Conservation (phyloP, 2,797 vertebrate species). For the Tragelaphus eurycerus region DNA sequence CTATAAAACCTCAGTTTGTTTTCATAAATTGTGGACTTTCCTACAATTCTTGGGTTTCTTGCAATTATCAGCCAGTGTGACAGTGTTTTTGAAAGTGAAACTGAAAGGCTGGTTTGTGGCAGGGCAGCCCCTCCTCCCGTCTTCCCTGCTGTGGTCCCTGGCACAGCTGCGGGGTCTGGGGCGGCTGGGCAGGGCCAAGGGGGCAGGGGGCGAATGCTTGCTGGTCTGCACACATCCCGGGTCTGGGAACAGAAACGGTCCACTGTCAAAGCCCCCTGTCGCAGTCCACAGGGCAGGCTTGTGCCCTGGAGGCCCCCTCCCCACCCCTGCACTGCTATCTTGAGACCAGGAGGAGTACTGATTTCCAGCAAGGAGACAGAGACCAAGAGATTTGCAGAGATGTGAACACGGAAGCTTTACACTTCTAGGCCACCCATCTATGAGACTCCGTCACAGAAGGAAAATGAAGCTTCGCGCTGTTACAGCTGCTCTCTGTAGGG, state of each 20-base stretch:
- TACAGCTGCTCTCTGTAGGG: background rate
- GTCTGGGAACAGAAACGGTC: background rate
- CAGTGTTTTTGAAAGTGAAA: background rate
- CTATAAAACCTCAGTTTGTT: constrained; percentile 79
- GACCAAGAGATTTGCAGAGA: no score
- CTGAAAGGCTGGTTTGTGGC: background rate
- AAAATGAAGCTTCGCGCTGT: background rate
- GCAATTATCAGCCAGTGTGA: background rate
- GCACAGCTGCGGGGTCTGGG: accelerated
- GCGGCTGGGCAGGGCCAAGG: accelerated
- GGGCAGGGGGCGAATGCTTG: accelerated
- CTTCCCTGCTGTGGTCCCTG: no score
- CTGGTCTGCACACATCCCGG: accelerated
- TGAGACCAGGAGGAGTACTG: background rate
- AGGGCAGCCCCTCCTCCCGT: accelerated
- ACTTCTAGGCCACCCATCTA: background rate
- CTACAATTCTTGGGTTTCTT: constrained; percentile 23
- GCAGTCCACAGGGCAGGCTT: accelerated
- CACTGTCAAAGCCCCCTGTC: accelerated
- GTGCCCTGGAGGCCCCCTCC: background rate
- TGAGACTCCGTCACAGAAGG: background rate
- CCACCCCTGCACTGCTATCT: accelerated
- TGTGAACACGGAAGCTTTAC: accelerated
- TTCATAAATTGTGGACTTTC: constrained; percentile 77
- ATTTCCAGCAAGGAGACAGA: background rate